Evolutionary conservation across 2,113 vertebrate genomes (phyloP).

Genomic region (human): GRCh38 chr17:75379001-75379500

Average conservation of each 20-base stretch:
- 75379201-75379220: slow-evolving; percentile 2
- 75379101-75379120: background rate
- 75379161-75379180: background rate
- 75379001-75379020: background rate
- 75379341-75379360: slow-evolving; percentile 7
- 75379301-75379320: background rate
- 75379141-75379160: background rate
- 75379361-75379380: background rate
- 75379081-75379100: background rate
- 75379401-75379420: too few relatives aligned
- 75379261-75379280: background rate
- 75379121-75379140: background rate
- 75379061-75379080: background rate
- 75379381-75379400: background rate
- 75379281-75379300: background rate
- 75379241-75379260: background rate
- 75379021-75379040: background rate
- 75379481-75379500: too few relatives aligned
- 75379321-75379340: background rate
- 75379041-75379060: background rate
- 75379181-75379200: background rate
- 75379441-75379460: too few relatives aligned
- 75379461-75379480: too few relatives aligned
- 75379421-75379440: too few relatives aligned
- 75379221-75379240: background rate